These are phyloP conservation scores for Schmidtea mediterranea DNA, from an alignment of 1,140 invertebrate species.

Conservation along the genomic window DNA sequence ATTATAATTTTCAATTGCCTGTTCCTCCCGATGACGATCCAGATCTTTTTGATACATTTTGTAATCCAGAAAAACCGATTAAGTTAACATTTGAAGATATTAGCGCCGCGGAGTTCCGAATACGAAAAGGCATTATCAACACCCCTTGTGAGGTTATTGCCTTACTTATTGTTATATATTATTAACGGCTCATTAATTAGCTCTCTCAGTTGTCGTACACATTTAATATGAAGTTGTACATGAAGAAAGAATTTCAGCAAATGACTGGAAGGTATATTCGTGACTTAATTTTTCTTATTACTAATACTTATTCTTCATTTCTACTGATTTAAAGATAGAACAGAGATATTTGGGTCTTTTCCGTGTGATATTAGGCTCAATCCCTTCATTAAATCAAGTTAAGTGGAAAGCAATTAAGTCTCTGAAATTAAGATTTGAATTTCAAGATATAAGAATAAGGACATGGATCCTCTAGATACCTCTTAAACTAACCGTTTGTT, in stretches of 20 bases:
- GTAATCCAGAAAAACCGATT: conserved; percentile 44
- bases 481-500: no score
- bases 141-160: conserved; percentile 61
- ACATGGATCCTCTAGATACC: no score
- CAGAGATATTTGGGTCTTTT: no score
- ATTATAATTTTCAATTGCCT: not conserved
- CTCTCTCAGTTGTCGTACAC: no score
- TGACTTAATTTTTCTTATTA: no score
- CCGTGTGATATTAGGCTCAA: no score
- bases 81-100: conserved; percentile 55
- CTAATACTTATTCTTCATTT: no score
- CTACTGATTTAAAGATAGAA: no score
- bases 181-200: not conserved
- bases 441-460: no score
- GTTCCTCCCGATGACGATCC: conserved; percentile 6
- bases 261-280: conserved; percentile 65
- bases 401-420: no score
- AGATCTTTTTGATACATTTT: conserved; percentile 37
- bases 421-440: no score
- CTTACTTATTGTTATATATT: conserved; percentile 13
- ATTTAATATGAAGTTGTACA: conserved; percentile 44
- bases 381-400: no score
- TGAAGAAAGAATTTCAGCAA: conserved; percentile 74
- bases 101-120: conserved; percentile 58
- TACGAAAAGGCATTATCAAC: conserved; percentile 47